Base-by-base conservation (phyloP, 30 jellyfish, hydroid and myxozoan species). In the Aurelia sp. region DNA sequence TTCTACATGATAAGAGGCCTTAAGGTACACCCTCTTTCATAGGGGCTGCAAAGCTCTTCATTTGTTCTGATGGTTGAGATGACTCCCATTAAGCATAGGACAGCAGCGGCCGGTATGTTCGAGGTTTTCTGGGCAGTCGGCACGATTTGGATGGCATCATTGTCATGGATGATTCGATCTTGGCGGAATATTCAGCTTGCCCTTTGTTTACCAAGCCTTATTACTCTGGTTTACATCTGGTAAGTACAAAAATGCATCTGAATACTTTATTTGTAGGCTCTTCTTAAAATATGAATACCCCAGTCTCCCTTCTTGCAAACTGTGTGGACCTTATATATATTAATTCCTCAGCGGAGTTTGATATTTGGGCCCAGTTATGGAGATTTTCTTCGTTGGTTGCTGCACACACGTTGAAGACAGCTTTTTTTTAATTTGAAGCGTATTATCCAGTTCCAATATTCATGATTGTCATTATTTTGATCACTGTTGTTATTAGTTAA, bases 41-140 rank as follows among this genome's bases (percentile, higher is more conserved):
- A 91, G 98, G 98, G 98, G 35, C 84, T 91, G 19, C 98, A 91
- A 81, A 91, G 84, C 65, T 78, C 90, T 2, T 76, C 98, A n/a
- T 91, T 86, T 68, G 92, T 91, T 17, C 65, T 91, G 84, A 81
- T 91, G 96, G 85, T 86, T 13, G 98, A 91, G 59, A 82, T 91
- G 94, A 91, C 96, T 10, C 93, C 94, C 4, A 58, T 77, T 13
- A 91, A 85, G 35, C 20, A 84, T 35, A 59, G 96, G 59, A 81
- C 96, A 3, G 65, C 80, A n/a, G 86, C 55, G 1, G 98, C 94
- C 17, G 98, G 98, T 7, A 13, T 85, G 53, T 91, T 91, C 67
- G 98, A 91, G 63, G 94, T 86, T 21, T 91, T 86, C 71, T 91
- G 98, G 98, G 98, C 98, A 10, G 91, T 91, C 65, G 98, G 98